Evolutionary conservation across 2,113 vertebrate species (phyloP), one percentile per base, ranked within the genome.

Genomic region (Ariopsis seemanni): DNA sequence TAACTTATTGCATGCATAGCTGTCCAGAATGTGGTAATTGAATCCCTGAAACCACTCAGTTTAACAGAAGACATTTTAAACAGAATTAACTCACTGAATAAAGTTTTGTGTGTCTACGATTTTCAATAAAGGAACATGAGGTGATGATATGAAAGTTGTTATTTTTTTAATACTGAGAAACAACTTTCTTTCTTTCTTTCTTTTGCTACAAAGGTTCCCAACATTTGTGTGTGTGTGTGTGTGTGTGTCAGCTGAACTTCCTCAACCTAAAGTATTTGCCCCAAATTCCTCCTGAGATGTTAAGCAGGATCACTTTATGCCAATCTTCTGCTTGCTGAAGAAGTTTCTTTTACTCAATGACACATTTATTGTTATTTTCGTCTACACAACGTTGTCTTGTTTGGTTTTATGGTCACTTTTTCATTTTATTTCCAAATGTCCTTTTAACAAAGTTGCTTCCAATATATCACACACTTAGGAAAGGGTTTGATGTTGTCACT

Each of bases 1-100:
- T 7, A 72, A 65, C 67, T 82, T 80, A 83, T 60, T 18, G 84
- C 74, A 81, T 58, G 84, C 85, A 90, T 86, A 84, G 88, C 83
- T 86, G 81, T 80, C 80, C 50, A 27, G 63, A 69, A 15, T 53
- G 83, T 53, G 55, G 85, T 90, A 87, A 90, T 86, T 79, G 60
- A 53, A 67, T 79, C 74, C 85, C 83, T 79, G 60, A 53, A 67
- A 67, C 74, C 85, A 34, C 60, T 72, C 79, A 52, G n/a, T 58
- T 25, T 60, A 87, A 60, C 27, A 58, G 53, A n/a, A 50, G 52
- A 72, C 52, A 30, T 71, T 71, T 60, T 11, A 74, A 20, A 15
- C 57, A 10, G 34, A 60, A 71, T 86, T 48, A 71, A 72, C 63
- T 80, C 55, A 10, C 27, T 9, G n/a, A 27, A 14, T 48, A 77